These are phyloP conservation scores for Sebastes paucispinis DNA, from an alignment of 2,797 vertebrate genomes.

Conservation along the genomic window DNA sequence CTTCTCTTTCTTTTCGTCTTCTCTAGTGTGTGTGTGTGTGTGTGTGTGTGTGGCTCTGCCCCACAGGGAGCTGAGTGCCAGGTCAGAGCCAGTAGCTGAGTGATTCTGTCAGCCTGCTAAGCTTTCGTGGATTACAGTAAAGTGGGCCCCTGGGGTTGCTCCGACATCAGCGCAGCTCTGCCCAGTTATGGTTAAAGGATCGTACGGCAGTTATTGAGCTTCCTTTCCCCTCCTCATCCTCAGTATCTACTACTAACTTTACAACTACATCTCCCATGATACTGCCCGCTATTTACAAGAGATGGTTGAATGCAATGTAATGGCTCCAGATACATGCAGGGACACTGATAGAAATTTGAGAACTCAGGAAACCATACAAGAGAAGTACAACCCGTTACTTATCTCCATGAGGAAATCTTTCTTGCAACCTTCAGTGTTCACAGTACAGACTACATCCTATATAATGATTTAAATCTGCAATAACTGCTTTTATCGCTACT, in stretches of 20 bases:
- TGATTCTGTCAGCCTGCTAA: slow-evolving; percentile 77
- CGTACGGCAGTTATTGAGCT: slow-evolving; percentile 24
- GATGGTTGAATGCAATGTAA: background rate
- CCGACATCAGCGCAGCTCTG: slow-evolving; percentile 54
- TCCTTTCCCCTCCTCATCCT: slow-evolving; percentile 35
- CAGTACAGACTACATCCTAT: background rate
- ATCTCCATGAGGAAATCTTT: background rate
- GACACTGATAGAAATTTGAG: background rate
- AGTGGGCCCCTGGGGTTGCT: slow-evolving; percentile 71
- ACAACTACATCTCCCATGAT: background rate
- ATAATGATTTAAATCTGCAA: background rate
- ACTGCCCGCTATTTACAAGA: background rate
- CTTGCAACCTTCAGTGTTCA: background rate
- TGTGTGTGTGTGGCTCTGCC: slow-evolving; percentile 39
- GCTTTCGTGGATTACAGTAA: slow-evolving; percentile 66
- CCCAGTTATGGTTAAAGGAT: slow-evolving; percentile 62
- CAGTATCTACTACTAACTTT: slow-evolving; percentile 5
- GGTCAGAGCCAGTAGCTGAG: slow-evolving; percentile 74
- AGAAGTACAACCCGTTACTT: background rate
- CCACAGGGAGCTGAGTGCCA: slow-evolving; percentile 63
- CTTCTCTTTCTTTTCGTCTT: slow-evolving; percentile 40
- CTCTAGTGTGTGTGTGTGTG: background rate
- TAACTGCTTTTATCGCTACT: background rate
- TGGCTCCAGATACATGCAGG: background rate
- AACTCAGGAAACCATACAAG: background rate